phyloP scores from a whole-genome alignment of 1,140 invertebrate species.

The Meteorus sp. region DNA sequence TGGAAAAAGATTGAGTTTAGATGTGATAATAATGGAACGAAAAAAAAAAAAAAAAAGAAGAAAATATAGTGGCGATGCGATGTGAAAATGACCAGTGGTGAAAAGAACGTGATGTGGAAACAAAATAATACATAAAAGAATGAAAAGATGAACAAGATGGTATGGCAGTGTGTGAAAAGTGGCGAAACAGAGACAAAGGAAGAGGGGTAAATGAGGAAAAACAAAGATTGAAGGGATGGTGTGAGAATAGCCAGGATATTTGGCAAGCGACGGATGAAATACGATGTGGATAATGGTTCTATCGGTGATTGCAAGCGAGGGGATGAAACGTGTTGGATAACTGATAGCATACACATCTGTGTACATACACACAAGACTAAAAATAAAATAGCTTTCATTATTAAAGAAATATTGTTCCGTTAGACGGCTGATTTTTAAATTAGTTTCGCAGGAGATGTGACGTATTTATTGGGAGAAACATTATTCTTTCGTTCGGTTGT shows the following conservation, averaged over 20 bases:
- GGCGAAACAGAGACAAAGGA: slow-evolving; percentile 1
- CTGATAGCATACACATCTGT: slow-evolving; percentile 28
- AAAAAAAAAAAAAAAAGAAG: neutral
- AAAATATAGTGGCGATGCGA: neutral
- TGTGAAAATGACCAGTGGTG: too few species aligned
- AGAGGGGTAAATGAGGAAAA: slow-evolving; percentile 2
- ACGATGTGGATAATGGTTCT: slow-evolving; percentile 35
- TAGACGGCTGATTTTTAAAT: too few species aligned
- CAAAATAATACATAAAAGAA: too few species aligned
- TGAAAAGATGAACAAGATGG: too few species aligned
- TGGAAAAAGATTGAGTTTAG: too few species aligned
- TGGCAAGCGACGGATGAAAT: slow-evolving; percentile 26
- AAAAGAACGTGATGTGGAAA: neutral
- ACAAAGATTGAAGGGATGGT: neutral
- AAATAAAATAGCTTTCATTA: neutral
- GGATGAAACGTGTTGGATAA: slow-evolving; percentile 32
- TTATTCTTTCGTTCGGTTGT: too few species aligned
- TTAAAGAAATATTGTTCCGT: too few species aligned
- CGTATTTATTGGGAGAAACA: too few species aligned
- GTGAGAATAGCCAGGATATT: slow-evolving; percentile 1
- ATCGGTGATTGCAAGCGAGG: slow-evolving; percentile 28
- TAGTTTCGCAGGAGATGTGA: neutral
- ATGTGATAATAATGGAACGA: too few species aligned
- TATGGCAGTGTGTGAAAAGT: too few species aligned
- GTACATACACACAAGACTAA: slow-evolving; percentile 8